A percentile compares a stretch with the other conserved stretches of the same genome.
These are phyloP conservation scores for Tribolium castaneum DNA, from an alignment of 1,140 invertebrate genomes.

Conservation along the genomic window DNA sequence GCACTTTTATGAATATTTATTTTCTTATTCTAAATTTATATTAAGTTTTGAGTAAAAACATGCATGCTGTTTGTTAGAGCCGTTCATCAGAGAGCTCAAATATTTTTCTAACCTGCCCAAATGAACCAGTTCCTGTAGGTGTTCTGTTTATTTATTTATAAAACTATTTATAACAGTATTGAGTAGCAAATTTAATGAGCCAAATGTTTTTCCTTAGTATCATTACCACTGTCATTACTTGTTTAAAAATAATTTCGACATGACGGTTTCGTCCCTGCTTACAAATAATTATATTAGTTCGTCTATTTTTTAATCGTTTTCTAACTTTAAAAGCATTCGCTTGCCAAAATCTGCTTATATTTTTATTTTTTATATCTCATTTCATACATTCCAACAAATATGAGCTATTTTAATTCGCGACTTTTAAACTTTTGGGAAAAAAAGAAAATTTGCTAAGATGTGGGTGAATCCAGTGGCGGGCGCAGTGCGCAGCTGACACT, in stretches of 20 bases:
- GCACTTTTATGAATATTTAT: slow-evolving; percentile 33
- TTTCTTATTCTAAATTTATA: slow-evolving; percentile 35
- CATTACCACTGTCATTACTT: slow-evolving; percentile 32
- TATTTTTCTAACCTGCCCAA: slow-evolving; percentile 34
- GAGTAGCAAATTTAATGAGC: slow-evolving; percentile 35
- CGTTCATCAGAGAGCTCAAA: slow-evolving; percentile 34
- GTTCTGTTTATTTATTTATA: slow-evolving; percentile 42
- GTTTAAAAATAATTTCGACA: slow-evolving; percentile 26
- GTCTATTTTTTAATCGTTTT: slow-evolving; percentile 31
- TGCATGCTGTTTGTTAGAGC: slow-evolving; percentile 17
- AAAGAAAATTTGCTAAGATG: not conserved
- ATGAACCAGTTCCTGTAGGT: slow-evolving; percentile 33
- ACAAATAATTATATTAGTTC: slow-evolving; percentile 26
- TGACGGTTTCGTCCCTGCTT: not conserved
- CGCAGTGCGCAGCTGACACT: slow-evolving; percentile 32
- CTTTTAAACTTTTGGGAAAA: not conserved
- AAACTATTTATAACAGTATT: slow-evolving; percentile 37
- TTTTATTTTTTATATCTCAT: slow-evolving; percentile 36
- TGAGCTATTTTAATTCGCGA: slow-evolving; percentile 9
- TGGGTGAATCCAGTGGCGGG: not conserved
- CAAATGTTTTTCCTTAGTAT: slow-evolving; percentile 34
- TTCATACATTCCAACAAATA: slow-evolving; percentile 34
- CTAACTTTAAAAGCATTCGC: slow-evolving; percentile 38
- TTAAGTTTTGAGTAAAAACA: slow-evolving; percentile 36
- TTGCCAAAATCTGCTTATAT: slow-evolving; percentile 34